These are phyloP conservation scores for Ennomos quercinarius DNA, from an alignment of 2,888 invertebrate species.

Conservation along the genomic window DNA sequence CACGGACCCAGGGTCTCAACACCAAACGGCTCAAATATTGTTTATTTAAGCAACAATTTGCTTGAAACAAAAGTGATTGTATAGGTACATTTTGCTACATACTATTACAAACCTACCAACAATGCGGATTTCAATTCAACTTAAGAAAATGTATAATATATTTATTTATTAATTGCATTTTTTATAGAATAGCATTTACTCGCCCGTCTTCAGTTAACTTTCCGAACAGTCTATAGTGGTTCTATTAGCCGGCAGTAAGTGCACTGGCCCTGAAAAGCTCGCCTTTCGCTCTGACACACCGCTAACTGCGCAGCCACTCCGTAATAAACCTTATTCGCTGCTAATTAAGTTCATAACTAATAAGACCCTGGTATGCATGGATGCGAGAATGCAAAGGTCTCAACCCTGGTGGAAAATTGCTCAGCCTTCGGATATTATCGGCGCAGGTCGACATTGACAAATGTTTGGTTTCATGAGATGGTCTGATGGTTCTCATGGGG, in stretches of 20 bases:
- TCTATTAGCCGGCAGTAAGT: conserved; percentile 45
- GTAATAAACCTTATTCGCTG: conserved; percentile 40
- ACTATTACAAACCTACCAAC: too few relatives aligned
- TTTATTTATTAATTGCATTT: too few relatives aligned
- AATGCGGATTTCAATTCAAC: too few relatives aligned
- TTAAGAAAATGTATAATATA: too few relatives aligned
- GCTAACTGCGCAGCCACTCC: conserved; percentile 22
- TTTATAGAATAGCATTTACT: too few relatives aligned
- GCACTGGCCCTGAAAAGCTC: conserved; percentile 61
- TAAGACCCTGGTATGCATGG: conserved; percentile 39
- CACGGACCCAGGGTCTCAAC: too few relatives aligned
- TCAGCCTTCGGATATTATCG: conserved; percentile 40
- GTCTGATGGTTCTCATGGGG: conserved; percentile 11
- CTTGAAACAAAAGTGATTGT: too few relatives aligned
- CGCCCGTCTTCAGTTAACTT: neutral
- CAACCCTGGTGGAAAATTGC: conserved; percentile 60
- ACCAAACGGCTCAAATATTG: too few relatives aligned
- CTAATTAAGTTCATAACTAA: conserved; percentile 34
- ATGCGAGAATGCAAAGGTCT: conserved; percentile 55
- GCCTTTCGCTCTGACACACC: conserved; percentile 37
- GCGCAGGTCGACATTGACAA: conserved; percentile 39
- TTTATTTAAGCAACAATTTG: too few relatives aligned
- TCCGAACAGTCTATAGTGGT: conserved; percentile 4
- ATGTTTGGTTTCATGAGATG: conserved; percentile 18
- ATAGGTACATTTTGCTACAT: too few relatives aligned